Base-by-base conservation (phyloP, 2,113 vertebrate species). In the Aepyceros melampus region DNA sequence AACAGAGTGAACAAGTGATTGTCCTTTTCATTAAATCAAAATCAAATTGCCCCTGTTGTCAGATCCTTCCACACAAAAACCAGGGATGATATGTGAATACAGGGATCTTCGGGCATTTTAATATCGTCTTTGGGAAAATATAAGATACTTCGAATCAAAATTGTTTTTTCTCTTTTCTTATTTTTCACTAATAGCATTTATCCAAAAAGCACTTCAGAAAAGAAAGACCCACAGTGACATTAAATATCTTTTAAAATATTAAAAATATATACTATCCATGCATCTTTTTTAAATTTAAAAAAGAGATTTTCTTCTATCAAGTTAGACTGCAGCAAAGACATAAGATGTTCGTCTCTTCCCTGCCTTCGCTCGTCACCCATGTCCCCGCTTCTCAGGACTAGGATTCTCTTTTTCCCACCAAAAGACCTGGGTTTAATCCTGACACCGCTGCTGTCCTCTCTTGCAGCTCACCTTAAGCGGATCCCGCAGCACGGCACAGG, bases 401-500 rank as follows among this genome's bases (percentile, higher is more conserved):
- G 84, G 12, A 19, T 33, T 47, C 51, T 62, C 33, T 40, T 87
- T 62, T 36, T 45, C 3, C 76, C 62, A 15, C 0, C 3, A 3
- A 53, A n/a, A 33, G 36, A 31, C 6, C 49, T 87, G 89, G 64
- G 5, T 74, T 79, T 36, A 17, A 74, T 14, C 40, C 84, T 74
- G 45, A 21, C 1, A 0, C 2, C 3, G 12, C 53, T 27, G 29
- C 60, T 4, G 0, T 2, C 13, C 0, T 0, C 25, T 33, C 87
- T 2, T 0, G 7, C 2, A 5, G 67, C 19, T 0, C 0, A 0
- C 4, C 23, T 3, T 16, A 6, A 64, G n/a, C 3, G 2, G 45
- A 3, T 2, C 3, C 53, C 2, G 0, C 0, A 9, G 12, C 0
- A 3, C 2, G 0, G 7, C 27, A 0, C 19, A 0, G 6, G 17